Evolutionary conservation across 2,888 invertebrate species (phyloP).

Genomic region (Papilio elwesi): DNA sequence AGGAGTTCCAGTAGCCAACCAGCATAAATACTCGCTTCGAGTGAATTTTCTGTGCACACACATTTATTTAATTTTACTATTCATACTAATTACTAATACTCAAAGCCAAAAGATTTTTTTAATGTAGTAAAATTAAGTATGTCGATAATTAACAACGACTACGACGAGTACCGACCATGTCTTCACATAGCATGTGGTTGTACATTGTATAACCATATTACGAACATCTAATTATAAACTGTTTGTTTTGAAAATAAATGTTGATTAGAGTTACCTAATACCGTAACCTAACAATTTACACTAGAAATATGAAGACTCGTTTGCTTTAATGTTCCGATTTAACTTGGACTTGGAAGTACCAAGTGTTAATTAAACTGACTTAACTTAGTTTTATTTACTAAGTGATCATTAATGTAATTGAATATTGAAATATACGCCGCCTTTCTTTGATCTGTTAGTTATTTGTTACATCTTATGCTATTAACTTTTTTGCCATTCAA

Average conservation of each 20-base stretch:
- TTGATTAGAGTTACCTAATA: slow-evolving; percentile 8
- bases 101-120: too few species aligned
- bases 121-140: too few species aligned
- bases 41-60: too few species aligned
- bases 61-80: too few species aligned
- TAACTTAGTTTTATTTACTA: slow-evolving; percentile 4
- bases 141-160: too few species aligned
- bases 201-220: background rate
- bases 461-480: background rate
- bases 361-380: slow-evolving; percentile 18
- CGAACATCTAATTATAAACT: background rate
- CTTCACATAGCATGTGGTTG: background rate
- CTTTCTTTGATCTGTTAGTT: slow-evolving; percentile 3
- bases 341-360: too few species aligned
- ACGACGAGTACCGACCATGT: too few species aligned
- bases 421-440: slow-evolving; percentile 6
- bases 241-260: background rate
- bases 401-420: slow-evolving; percentile 10
- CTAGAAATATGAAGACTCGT: slow-evolving; percentile 9
- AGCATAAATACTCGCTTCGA: too few species aligned
- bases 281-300: slow-evolving; percentile 12
- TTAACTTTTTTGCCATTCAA: slow-evolving; percentile 1
- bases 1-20: too few species aligned
- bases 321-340: slow-evolving; percentile 15
- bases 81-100: too few species aligned